phyloP scores from a whole-genome alignment of 2,888 invertebrate genomes.

The Ennomos quercinarius region DNA sequence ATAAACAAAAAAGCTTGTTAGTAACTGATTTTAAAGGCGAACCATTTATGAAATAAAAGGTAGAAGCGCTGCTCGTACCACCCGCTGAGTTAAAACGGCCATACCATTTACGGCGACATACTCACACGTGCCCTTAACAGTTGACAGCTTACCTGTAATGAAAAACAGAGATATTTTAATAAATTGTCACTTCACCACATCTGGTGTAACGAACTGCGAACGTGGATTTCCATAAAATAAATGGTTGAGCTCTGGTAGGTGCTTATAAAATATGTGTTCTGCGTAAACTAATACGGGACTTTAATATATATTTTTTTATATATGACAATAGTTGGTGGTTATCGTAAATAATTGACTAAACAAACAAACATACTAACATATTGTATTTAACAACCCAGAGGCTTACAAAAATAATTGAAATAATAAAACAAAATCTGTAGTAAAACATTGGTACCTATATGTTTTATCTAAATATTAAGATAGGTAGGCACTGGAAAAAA shows the following conservation, averaged over 20 bases:
- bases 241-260: conserved; percentile 47
- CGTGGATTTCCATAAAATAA: conserved; percentile 63
- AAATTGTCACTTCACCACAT: conserved; percentile 38
- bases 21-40: no score
- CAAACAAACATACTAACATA: no score
- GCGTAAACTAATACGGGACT: not conserved
- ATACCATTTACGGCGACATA: conserved; percentile 9
- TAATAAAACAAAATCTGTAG: no score
- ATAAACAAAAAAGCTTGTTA: no score
- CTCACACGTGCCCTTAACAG: conserved; percentile 17
- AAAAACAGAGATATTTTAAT: conserved; percentile 42
- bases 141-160: conserved; percentile 57
- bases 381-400: no score
- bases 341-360: no score
- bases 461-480: no score
- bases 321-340: no score
- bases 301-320: not conserved
- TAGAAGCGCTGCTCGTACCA: not conserved
- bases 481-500: no score
- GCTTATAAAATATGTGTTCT: conserved; percentile 5
- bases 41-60: no score
- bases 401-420: no score
- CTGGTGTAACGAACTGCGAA: conserved; percentile 61
- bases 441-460: no score
- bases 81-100: conserved; percentile 10